Base-by-base conservation (phyloP, 1,140 invertebrate species). In the Plodia interpunctella region DNA sequence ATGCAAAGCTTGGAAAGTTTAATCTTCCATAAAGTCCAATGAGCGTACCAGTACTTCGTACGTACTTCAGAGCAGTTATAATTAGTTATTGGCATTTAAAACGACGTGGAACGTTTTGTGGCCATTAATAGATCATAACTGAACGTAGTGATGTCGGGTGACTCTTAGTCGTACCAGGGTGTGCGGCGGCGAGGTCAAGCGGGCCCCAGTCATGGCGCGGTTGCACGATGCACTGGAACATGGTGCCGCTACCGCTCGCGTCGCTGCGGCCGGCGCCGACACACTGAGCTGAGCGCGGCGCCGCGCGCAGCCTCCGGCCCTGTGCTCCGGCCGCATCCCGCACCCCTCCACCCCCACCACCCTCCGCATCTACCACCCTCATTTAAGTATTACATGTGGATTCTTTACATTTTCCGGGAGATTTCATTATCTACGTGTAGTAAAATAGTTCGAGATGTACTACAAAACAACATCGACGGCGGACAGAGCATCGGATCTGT, bases 141-240 rank as follows among this genome's bases (percentile, higher is more conserved):
- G 57, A 50, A 28, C 18, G 0, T 32, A 8, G 51, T 13, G 3
- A 5, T 51, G 6, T 28, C 44, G 54, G 50, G 21, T 53, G 20
- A 32, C n/a, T 30, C 25, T 38, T 25, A 25, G 15, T 57, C 64
- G 63, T 92, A 95, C 94, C 94, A 94, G 94, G 94, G 88, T 94
- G 95, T 19, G 95, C 94, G 84, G 95, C 93, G 87, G 93, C 94
- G 78, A 93, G 92, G 75, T 95, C 94, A 49, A 93, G 92, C 83
- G 94, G 92, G 72, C 93, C 94, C 94, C 94, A 95, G 76, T 94
- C 94, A 81, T 94, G 94, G 66, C 92, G 92, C 82, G 94, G 94
- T 86, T 95, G 94, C 74, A 95, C 94, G 72, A 95, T 95, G 80
- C 94, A 95, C 91, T 95, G 94, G 90, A 96, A 95, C 94, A 95